These are phyloP conservation scores for Epinephelus cyanopodus DNA, from an alignment of 2,113 vertebrate species.

Conservation along the genomic window DNA sequence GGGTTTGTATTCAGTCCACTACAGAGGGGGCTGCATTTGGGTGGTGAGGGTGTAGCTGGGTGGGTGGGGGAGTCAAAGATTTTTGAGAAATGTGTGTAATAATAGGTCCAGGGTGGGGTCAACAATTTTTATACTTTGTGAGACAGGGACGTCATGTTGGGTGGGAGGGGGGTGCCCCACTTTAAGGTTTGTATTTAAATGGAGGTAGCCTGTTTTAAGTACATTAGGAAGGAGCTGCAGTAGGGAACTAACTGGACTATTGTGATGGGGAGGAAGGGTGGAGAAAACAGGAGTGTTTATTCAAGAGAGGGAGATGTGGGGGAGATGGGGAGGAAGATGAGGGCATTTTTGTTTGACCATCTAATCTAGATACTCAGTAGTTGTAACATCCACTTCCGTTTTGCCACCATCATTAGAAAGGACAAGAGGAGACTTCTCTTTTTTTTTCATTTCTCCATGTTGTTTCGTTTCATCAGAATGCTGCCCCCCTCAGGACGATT, in stretches of 20 bases:
- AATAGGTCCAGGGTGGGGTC: slow-evolving; percentile 60
- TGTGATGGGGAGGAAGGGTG: slow-evolving; percentile 19
- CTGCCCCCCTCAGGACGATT: slow-evolving; percentile 65
- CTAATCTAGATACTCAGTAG: slow-evolving; percentile 71
- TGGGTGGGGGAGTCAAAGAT: slow-evolving; percentile 28
- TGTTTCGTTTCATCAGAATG: slow-evolving; percentile 62
- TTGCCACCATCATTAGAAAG: slow-evolving; percentile 46
- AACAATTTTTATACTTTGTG: slow-evolving; percentile 80
- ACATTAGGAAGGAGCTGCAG: slow-evolving; percentile 54
- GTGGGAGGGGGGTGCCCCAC: slow-evolving; percentile 64
- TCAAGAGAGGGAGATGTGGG: slow-evolving; percentile 26
- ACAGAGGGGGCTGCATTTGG: slow-evolving; percentile 37
- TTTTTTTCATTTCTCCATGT: slow-evolving; percentile 36
- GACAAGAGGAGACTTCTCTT: slow-evolving; percentile 20
- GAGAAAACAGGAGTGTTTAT: slow-evolving; percentile 32
- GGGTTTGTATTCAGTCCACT: slow-evolving; percentile 48
- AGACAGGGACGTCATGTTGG: slow-evolving; percentile 67
- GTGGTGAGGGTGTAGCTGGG: slow-evolving; percentile 29
- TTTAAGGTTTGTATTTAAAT: slow-evolving; percentile 81
- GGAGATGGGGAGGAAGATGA: slow-evolving; percentile 45
- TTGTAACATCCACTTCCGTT: slow-evolving; percentile 67
- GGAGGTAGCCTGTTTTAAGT: slow-evolving; percentile 76
- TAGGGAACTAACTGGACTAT: slow-evolving; percentile 57
- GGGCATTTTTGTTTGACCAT: slow-evolving; percentile 63
- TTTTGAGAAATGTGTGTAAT: slow-evolving; percentile 79